phyloP scores from a whole-genome alignment of 2,888 invertebrate genomes.

The Tuberolachnus salignus region DNA sequence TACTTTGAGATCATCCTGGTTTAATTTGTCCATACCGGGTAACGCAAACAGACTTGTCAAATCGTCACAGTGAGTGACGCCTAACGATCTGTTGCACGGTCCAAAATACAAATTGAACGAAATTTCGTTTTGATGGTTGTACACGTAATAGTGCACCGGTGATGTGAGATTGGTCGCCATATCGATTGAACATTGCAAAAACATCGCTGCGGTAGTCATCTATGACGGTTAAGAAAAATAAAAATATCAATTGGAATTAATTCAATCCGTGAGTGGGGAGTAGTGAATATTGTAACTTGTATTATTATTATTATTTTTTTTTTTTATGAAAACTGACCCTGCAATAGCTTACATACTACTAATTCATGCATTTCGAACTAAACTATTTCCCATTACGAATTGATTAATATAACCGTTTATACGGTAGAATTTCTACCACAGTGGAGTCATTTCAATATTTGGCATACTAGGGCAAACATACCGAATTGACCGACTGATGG shows the following conservation, averaged over 20 bases:
- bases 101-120: background rate
- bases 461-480: too few species aligned
- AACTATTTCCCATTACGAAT: too few species aligned
- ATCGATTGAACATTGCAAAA: background rate
- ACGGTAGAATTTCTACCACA: too few species aligned
- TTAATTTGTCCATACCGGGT: background rate
- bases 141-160: conserved; percentile 13
- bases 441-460: too few species aligned
- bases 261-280: too few species aligned
- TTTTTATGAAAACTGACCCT: too few species aligned
- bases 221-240: background rate
- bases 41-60: conserved; percentile 31
- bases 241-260: background rate
- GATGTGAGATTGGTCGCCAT: conserved; percentile 19
- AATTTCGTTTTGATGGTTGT: background rate
- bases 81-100: background rate
- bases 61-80: conserved; percentile 53
- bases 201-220: background rate
- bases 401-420: too few species aligned
- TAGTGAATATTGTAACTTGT: too few species aligned
- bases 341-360: too few species aligned
- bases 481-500: too few species aligned
- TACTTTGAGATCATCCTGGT: conserved; percentile 39
- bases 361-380: too few species aligned
- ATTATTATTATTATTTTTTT: too few species aligned